A percentile compares a stretch with the other conserved stretches of the same genome.
These are phyloP conservation scores for Cyphomyrmex costatus DNA, from an alignment of 1,140 invertebrate genomes.

Conservation along the genomic window DNA sequence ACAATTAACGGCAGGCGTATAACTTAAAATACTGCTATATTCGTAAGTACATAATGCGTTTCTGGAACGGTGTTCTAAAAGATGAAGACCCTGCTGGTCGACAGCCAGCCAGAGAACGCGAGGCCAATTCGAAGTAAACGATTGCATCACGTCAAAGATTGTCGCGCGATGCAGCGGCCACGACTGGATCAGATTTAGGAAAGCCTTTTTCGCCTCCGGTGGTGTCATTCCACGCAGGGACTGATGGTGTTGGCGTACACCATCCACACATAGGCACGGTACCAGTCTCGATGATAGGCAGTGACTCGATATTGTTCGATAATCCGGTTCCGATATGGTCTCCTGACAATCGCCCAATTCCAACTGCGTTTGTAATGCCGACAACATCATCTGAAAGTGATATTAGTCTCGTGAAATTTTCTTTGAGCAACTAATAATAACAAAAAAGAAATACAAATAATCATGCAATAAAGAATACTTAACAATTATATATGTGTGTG, in stretches of 20 bases:
- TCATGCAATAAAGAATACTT: not conserved
- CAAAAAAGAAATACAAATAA: not conserved
- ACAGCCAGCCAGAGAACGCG: conserved; percentile 96
- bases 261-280: conserved; percentile 91
- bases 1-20: conserved; percentile 95
- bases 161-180: conserved; percentile 97
- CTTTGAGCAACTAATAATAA: not conserved
- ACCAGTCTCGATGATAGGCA: conserved; percentile 94
- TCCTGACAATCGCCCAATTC: conserved; percentile 95
- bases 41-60: conserved; percentile 96
- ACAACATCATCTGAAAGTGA: conserved; percentile 93
- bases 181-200: conserved; percentile 97
- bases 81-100: conserved; percentile 96
- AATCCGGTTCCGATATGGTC: conserved; percentile 88
- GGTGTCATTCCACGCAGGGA: conserved; percentile 94
- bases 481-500: not conserved
- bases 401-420: not conserved
- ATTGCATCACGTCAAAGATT: conserved; percentile 98
- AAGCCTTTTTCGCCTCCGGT: conserved; percentile 95
- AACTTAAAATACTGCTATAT: conserved; percentile 94
- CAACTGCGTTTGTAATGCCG: conserved; percentile 96
- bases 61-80: conserved; percentile 95
- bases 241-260: conserved; percentile 95
- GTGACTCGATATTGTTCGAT: conserved; percentile 91
- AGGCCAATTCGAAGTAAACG: conserved; percentile 98